Evolutionary conservation across 2,888 invertebrate species (phyloP).

Genomic region (Zygogramma bicolorata): DNA sequence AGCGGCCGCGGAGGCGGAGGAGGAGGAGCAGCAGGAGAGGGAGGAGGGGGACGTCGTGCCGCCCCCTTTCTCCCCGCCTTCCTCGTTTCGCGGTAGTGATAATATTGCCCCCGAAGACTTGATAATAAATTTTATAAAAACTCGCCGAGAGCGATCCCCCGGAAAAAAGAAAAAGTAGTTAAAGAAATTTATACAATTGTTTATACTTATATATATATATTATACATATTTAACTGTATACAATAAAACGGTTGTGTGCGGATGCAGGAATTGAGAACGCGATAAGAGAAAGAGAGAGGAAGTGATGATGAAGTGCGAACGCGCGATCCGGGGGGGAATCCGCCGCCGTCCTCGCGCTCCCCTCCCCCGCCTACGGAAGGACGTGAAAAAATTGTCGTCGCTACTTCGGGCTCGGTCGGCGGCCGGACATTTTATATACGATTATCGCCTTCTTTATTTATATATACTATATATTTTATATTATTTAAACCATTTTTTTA

Average conservation of each 20-base stretch:
- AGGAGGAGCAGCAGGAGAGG: too few species aligned
- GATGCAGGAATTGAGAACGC: too few species aligned
- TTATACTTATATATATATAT: conserved; percentile 63
- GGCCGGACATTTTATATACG: conserved; percentile 56
- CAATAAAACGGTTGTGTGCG: conserved; percentile 55
- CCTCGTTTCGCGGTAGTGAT: conserved; percentile 42
- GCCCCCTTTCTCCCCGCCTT: too few species aligned
- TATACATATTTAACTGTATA: conserved; percentile 61
- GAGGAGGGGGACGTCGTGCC: too few species aligned
- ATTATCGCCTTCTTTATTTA: conserved; percentile 55
- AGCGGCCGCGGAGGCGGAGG: too few species aligned
- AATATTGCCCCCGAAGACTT: conserved; percentile 50
- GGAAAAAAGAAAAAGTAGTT: conserved; percentile 55
- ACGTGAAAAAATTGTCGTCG: background rate
- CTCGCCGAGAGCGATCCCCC: conserved; percentile 25
- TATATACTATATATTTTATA: conserved; percentile 62
- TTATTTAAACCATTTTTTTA: conserved; percentile 61
- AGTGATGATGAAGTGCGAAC: conserved; percentile 34
- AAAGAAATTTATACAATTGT: conserved; percentile 66
- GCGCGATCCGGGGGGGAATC: too few species aligned
- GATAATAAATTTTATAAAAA: conserved; percentile 50
- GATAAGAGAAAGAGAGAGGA: conserved; percentile 52
- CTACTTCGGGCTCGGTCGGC: conserved; percentile 50
- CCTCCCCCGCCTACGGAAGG: background rate
- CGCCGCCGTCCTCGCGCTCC: background rate